These are phyloP conservation scores for Oreochromis aureus DNA, from an alignment of 2,113 vertebrate genomes.

Conservation along the genomic window DNA sequence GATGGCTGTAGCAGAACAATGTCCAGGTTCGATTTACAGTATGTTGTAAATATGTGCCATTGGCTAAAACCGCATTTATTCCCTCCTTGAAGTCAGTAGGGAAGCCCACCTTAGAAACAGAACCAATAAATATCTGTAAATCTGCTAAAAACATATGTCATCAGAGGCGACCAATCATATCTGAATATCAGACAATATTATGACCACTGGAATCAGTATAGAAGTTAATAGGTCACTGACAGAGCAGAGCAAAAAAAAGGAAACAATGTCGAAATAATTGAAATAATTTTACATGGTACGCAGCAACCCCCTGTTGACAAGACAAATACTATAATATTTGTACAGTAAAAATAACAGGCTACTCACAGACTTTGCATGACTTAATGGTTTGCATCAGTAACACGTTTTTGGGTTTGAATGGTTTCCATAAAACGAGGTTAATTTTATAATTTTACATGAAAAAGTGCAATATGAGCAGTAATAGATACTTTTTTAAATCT, in stretches of 20 bases:
- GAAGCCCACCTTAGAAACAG: background rate
- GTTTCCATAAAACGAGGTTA: background rate
- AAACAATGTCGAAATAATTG: background rate
- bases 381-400: background rate
- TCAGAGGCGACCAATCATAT: background rate
- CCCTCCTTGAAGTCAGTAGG: background rate
- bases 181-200: background rate
- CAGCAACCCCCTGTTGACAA: background rate
- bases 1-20: slow-evolving; percentile 50
- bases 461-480: background rate
- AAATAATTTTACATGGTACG: background rate
- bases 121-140: slow-evolving; percentile 22
- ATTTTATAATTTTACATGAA: background rate
- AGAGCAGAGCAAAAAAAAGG: background rate
- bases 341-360: background rate
- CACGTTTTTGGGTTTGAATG: background rate
- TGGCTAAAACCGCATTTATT: slow-evolving; percentile 15
- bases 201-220: background rate
- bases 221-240: background rate
- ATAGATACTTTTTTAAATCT: background rate
- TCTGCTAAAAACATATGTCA: slow-evolving; percentile 15
- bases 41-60: slow-evolving; percentile 36
- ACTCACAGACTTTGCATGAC: background rate
- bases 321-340: background rate
- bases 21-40: slow-evolving; percentile 42